phyloP scores from a whole-genome alignment of 2,113 vertebrate species.

The Alces alces region DNA sequence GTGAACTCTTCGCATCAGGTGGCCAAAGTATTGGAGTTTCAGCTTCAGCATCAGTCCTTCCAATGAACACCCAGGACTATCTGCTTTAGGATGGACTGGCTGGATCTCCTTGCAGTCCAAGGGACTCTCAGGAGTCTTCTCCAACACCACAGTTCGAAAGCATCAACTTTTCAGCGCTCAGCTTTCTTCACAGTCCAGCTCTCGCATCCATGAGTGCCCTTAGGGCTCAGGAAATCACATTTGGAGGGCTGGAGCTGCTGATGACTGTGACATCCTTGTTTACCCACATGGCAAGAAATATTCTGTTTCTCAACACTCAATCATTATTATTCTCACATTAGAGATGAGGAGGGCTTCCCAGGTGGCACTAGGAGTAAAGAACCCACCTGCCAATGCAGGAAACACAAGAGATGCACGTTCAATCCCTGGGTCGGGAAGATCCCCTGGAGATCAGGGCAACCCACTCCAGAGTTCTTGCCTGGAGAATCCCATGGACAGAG shows the following conservation, averaged over 20 bases:
- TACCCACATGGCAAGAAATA: background rate
- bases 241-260: background rate
- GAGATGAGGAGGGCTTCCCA: background rate
- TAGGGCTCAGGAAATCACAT: background rate
- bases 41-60: too few relatives aligned
- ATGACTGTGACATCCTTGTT: background rate
- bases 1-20: too few relatives aligned
- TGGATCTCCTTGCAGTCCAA: too few relatives aligned
- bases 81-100: too few relatives aligned
- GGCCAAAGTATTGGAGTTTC: too few relatives aligned
- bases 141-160: too few relatives aligned
- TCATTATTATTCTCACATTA: background rate
- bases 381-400: background rate
- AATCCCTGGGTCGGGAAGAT: background rate
- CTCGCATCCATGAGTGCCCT: background rate
- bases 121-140: too few relatives aligned
- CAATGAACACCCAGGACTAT: too few relatives aligned
- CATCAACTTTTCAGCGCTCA: too few relatives aligned
- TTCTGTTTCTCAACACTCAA: background rate
- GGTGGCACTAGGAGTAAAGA: background rate
- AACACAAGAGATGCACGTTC: background rate
- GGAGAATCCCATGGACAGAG: background rate
- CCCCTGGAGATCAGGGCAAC: background rate
- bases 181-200: too few relatives aligned
- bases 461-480: background rate